Evolutionary conservation across 1,140 invertebrate genomes (phyloP).

Genomic region (Neomicropteryx cornuta): DNA sequence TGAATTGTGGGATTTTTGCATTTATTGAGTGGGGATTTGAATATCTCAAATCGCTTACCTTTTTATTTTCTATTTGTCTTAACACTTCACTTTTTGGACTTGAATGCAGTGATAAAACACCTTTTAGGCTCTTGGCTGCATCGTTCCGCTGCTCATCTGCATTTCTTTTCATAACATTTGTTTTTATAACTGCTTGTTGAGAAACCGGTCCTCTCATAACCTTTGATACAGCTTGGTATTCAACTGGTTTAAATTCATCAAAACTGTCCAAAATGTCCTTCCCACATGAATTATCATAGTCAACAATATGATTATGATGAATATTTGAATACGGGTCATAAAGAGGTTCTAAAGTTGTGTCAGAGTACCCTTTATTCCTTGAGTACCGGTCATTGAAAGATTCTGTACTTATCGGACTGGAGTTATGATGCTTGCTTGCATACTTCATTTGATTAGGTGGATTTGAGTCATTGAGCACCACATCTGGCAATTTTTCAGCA

Average conservation of each 20-base stretch:
- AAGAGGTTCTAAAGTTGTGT: too few relatives aligned
- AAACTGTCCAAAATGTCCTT: too few relatives aligned
- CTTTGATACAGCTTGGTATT: conserved; percentile 46
- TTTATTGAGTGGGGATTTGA: conserved; percentile 5
- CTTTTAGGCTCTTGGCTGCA: conserved; percentile 39
- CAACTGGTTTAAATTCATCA: conserved; percentile 25
- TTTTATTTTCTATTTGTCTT: conserved; percentile 24
- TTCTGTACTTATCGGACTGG: too few relatives aligned
- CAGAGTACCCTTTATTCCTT: too few relatives aligned
- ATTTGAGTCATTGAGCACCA: conserved; percentile 32
- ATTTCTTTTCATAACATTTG: conserved; percentile 35
- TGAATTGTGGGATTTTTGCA: conserved; percentile 4
- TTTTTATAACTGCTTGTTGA: conserved; percentile 45
- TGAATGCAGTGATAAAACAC: conserved; percentile 34
- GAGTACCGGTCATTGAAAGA: too few relatives aligned
- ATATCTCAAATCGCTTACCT: conserved; percentile 15
- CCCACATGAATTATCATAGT: too few relatives aligned
- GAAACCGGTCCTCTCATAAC: conserved; percentile 53
- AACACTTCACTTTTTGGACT: conserved; percentile 25
- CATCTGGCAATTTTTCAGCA: conserved; percentile 35
- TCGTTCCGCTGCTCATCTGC: conserved; percentile 31
- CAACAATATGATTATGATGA: too few relatives aligned
- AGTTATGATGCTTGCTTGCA: too few relatives aligned
- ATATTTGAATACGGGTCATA: too few relatives aligned
- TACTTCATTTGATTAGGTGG: too few relatives aligned